Evolutionary conservation across 2,797 vertebrate genomes (phyloP), one percentile per base, ranked within the genome.

Genomic region (Malurus splendens): DNA sequence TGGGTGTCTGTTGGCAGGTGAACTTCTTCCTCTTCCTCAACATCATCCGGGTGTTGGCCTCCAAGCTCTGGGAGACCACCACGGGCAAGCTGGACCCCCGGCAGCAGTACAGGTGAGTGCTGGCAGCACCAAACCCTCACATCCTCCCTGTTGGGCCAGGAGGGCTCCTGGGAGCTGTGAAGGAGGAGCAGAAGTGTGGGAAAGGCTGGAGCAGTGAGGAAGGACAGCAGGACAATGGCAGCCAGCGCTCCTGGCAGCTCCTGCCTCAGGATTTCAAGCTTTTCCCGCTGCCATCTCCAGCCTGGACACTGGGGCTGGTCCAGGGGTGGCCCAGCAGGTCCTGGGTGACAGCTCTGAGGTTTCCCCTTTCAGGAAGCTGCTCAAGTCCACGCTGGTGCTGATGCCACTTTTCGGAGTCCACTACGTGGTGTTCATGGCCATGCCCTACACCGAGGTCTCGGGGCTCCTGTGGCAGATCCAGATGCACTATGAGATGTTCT

Each of bases 401-500:
- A 99, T 99, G 98, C 99, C 99, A 0, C 98, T 99, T 52, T 99
- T 99, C 0, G 99, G 99, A 1, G 99, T 99, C 24, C 99, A 99
- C 93, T 99, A 99, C 73, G 98, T 99, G 64, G 98, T 99, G 89
- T 99, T 99, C 96, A 98, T 98, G 96, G 98, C 99, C 75, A 98
- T 98, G 97, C 99, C 99, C 2, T 99, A 99, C 83, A 99, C 99
- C 0, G 98, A 99, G 30, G 98, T 99, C 87, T 98, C 98, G 1
- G 99, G 98, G 39, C 95, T 98, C 2, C 97, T 98, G 30, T 99
- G 99, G 99, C 98, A 99, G 92, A 98, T 99, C 92, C 99, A 99
- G 96, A 99, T 99, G 99, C 99, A 99, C 85, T 99, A 99, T 0
- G 99, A 99, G 97, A 99, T 99, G 99, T 98, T 99, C 67, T 99